A percentile compares a stretch with the other conserved stretches of the same genome.
These are phyloP conservation scores for Dendrolimus punctatus DNA, from an alignment of 1,140 invertebrate species.

Conservation along the genomic window DNA sequence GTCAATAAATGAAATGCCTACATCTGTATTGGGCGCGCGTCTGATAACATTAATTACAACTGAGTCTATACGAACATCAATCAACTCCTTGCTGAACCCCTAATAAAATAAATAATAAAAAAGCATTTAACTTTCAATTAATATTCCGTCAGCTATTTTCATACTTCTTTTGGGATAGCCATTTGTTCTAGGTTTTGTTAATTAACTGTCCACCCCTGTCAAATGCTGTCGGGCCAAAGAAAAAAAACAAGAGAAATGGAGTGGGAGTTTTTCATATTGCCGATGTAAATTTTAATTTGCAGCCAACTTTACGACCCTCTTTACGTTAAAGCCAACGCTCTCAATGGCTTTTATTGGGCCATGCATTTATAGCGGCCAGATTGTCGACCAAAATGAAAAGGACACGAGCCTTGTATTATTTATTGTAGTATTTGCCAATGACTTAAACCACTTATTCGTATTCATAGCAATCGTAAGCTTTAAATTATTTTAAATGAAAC, in stretches of 20 bases:
- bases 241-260: constrained; percentile 56
- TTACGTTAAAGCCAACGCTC: constrained; percentile 61
- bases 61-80: no score
- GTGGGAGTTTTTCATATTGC: constrained; percentile 63
- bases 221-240: constrained; percentile 42
- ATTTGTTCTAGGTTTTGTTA: constrained; percentile 54
- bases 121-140: no score
- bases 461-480: no score
- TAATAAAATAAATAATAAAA: no score
- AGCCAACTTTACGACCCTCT: constrained; percentile 61
- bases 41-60: no score
- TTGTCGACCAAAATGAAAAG: background rate
- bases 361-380: constrained; percentile 30
- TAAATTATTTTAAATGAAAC: no score
- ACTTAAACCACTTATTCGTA: background rate
- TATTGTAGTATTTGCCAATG: background rate
- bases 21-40: no score
- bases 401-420: background rate
- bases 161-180: constrained; percentile 28
- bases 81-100: no score
- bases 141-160: constrained; percentile 5
- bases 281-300: constrained; percentile 68
- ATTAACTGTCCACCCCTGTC: constrained; percentile 60
- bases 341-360: constrained; percentile 54
- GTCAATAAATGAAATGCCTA: no score